phyloP scores from a whole-genome alignment of 2,797 vertebrate genomes.

The Darevskia mixta region DNA sequence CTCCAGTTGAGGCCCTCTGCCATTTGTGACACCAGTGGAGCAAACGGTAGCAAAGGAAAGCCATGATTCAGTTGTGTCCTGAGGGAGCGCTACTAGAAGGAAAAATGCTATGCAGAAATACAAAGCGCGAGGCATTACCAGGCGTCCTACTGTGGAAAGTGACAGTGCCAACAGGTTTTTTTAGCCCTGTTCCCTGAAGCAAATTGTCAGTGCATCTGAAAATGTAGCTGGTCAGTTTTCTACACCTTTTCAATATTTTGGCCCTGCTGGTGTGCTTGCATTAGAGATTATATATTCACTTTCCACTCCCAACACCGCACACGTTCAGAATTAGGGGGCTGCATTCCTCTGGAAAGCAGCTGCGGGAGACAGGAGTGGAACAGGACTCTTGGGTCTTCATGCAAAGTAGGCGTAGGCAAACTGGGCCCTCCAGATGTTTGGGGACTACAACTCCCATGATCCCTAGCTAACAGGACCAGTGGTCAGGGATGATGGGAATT shows the following conservation, averaged over 20 bases:
- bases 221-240: background rate
- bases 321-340: background rate
- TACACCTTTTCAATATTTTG: background rate
- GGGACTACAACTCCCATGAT: too few species aligned
- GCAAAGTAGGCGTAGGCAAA: background rate
- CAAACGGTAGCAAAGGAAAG: too few species aligned
- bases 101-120: background rate
- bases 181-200: background rate
- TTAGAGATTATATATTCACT: background rate
- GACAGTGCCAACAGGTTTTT: background rate
- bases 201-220: background rate
- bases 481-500: too few species aligned
- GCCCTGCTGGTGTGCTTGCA: background rate
- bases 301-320: background rate
- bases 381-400: background rate
- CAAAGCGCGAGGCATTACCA: background rate
- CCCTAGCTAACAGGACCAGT: too few species aligned
- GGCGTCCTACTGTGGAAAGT: background rate
- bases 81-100: too few species aligned
- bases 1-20: background rate
- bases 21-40: too few species aligned
- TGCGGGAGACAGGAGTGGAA: background rate
- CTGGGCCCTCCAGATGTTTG: too few species aligned
- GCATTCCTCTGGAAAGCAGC: background rate
- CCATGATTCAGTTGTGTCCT: background rate